Conservation (phyloP, 2,113 vertebrate species). For the Malurus elegans region DNA sequence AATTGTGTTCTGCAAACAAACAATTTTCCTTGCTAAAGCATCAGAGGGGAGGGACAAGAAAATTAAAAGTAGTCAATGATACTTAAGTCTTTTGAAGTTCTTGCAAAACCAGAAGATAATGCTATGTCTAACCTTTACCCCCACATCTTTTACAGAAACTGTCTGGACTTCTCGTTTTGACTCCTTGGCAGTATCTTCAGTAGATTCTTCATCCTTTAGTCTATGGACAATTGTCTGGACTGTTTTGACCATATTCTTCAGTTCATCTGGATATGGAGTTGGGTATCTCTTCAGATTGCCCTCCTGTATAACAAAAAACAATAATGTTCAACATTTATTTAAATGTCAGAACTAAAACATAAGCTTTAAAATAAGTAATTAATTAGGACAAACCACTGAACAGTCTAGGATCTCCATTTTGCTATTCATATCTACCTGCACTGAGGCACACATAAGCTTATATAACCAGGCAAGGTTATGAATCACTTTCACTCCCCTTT, state of each 20-base stretch:
- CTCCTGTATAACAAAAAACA: slow-evolving; percentile 76
- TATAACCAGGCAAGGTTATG: not conserved
- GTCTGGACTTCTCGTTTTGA: slow-evolving; percentile 81
- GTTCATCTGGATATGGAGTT: slow-evolving; percentile 95
- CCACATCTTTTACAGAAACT: slow-evolving; percentile 84
- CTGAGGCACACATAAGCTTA: not conserved
- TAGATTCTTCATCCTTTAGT: slow-evolving; percentile 91
- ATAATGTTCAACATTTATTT: not conserved
- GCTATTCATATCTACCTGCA: not conserved
- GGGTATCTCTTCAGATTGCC: slow-evolving; percentile 97
- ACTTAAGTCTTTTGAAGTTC: not conserved
- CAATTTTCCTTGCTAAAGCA: not conserved
- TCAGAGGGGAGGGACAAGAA: not conserved
- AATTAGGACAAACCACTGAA: not conserved
- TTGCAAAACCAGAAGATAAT: not conserved
- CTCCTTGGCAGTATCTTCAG: slow-evolving; percentile 81
- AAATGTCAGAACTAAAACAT: not conserved
- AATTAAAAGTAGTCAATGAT: not conserved
- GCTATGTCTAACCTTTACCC: slow-evolving; percentile 83
- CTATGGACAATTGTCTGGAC: slow-evolving; percentile 96
- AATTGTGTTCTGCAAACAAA: not conserved
- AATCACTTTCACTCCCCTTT: not conserved
- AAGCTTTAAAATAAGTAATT: not conserved
- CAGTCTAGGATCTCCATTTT: not conserved
- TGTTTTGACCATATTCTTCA: slow-evolving; percentile 99